Percentiles rank a stretch among this genome's conserved stretches.
phyloP scores from a whole-genome alignment of 2,113 vertebrate species.

The Procapra przewalskii region DNA sequence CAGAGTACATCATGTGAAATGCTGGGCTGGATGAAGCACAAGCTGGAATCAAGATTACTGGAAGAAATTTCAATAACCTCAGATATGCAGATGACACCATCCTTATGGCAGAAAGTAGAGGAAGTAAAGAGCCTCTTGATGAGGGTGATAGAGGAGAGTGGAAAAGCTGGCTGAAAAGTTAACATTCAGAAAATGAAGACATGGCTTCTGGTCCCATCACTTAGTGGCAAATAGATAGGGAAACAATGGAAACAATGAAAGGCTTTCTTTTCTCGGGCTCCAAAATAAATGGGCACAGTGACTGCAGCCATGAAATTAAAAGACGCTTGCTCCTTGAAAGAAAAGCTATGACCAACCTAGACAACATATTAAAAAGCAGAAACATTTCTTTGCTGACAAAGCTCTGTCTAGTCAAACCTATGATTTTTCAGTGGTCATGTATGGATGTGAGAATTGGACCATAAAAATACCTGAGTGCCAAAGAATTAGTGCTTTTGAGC shows the following conservation, averaged over 20 bases:
- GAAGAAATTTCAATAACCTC: neutral
- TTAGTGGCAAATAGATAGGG: neutral
- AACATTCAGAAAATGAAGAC: neutral
- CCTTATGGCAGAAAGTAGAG: neutral
- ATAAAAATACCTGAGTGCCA: neutral
- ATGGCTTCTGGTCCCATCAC: neutral
- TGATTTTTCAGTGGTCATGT: neutral
- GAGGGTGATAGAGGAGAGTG: neutral
- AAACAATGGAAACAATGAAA: neutral
- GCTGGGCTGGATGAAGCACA: neutral
- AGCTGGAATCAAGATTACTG: neutral
- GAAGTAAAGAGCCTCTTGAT: neutral
- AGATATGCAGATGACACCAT: neutral
- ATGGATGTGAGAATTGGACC: neutral
- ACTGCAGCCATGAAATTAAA: neutral
- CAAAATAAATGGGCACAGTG: neutral
- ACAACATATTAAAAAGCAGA: neutral
- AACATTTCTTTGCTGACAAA: neutral
- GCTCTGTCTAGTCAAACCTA: neutral
- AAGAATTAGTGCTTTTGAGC: neutral
- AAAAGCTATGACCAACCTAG: neutral
- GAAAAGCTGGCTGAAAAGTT: neutral
- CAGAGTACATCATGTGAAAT: neutral
- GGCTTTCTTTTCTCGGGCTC: neutral
- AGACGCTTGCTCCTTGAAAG: neutral